These are phyloP conservation scores for Eutolmus rufibarbis DNA, from an alignment of 2,888 invertebrate species.

Conservation along the genomic window DNA sequence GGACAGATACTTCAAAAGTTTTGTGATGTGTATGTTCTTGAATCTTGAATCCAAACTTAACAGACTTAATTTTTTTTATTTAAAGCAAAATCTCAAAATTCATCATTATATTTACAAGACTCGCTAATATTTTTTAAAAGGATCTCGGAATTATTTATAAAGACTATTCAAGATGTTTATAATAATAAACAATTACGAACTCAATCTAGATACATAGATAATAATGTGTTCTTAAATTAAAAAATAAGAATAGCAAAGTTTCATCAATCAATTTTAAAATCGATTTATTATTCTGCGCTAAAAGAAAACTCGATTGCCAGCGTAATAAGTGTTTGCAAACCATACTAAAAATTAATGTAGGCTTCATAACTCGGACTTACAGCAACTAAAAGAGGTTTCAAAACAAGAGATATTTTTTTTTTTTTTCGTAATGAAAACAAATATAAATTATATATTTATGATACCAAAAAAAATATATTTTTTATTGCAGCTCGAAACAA, in stretches of 20 bases:
- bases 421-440: not conserved
- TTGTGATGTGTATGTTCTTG: not conserved
- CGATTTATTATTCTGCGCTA: too few species aligned
- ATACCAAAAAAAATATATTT: not conserved
- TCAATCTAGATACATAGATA: too few species aligned
- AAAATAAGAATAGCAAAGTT: too few species aligned
- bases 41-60: not conserved
- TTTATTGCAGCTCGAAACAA: constrained; percentile 12
- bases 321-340: not conserved
- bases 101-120: too few species aligned
- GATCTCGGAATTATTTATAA: too few species aligned
- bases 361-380: not conserved
- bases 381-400: not conserved
- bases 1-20: not conserved
- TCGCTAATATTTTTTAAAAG: too few species aligned
- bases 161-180: too few species aligned
- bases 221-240: too few species aligned
- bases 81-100: too few species aligned
- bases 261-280: too few species aligned
- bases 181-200: too few species aligned
- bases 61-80: not conserved
- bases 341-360: not conserved
- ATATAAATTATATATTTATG: not conserved
- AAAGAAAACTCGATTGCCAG: too few species aligned
- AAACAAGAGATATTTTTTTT: not conserved